A percentile compares a stretch with the other conserved stretches of the same genome.
phyloP scores from a whole-genome alignment of 2,113 vertebrate genomes.

The Coregonus clupeaformis region DNA sequence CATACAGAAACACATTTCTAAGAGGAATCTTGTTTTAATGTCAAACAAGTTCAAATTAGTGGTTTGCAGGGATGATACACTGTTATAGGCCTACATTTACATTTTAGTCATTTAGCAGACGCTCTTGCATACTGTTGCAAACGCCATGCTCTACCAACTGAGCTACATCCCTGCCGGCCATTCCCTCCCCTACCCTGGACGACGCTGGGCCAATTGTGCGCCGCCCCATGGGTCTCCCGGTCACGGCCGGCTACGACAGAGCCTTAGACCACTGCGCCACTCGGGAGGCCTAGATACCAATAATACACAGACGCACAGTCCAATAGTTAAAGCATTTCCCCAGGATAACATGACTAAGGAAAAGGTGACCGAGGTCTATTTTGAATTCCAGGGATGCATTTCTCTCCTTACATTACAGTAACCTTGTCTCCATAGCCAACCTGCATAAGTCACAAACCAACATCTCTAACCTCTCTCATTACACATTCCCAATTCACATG shows the following conservation, averaged over 20 bases:
- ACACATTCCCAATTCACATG: background rate
- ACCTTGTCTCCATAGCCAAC: conserved; percentile 27
- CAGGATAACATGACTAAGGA: background rate
- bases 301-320: background rate
- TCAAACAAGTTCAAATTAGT: background rate
- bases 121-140: too few species aligned
- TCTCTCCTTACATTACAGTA: conserved; percentile 10
- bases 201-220: too few species aligned
- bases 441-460: background rate
- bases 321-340: background rate
- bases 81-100: too few species aligned
- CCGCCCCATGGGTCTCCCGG: too few species aligned
- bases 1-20: too few species aligned
- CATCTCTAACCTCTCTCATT: background rate
- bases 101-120: too few species aligned
- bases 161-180: too few species aligned
- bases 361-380: background rate
- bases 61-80: background rate
- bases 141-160: too few species aligned
- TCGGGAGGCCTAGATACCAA: conserved; percentile 1
- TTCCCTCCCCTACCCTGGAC: too few species aligned
- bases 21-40: background rate
- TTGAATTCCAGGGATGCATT: conserved; percentile 8
- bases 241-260: too few species aligned
- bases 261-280: too few species aligned